Evolutionary conservation across 2,113 vertebrate genomes (phyloP).

Genomic region (Seriola quinqueradiata): DNA sequence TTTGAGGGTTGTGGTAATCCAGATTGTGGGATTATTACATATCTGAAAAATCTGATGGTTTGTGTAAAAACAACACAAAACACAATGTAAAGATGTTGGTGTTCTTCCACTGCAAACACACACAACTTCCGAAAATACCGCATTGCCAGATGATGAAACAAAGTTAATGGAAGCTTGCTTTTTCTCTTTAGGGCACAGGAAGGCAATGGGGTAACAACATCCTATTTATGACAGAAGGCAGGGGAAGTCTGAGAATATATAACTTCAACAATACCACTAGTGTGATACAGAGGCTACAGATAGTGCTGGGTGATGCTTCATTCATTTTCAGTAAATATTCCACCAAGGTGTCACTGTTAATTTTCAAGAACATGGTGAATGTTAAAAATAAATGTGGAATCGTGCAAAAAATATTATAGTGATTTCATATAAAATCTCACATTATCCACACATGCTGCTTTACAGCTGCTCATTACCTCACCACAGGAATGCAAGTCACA

Average conservation of each 20-base stretch:
- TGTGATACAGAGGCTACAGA: background rate
- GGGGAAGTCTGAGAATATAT: background rate
- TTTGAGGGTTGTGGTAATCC: background rate
- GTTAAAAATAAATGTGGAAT: background rate
- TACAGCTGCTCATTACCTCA: conserved; percentile 13
- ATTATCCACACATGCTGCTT: background rate
- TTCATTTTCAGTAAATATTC: conserved; percentile 8
- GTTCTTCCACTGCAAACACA: background rate
- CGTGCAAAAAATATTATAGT: background rate
- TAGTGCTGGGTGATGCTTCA: background rate
- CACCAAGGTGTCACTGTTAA: background rate
- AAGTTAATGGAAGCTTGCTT: background rate
- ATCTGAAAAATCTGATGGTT: background rate
- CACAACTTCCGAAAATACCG: background rate
- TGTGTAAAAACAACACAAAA: background rate
- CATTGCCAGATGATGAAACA: conserved; percentile 9
- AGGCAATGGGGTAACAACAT: background rate
- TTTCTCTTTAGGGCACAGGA: conserved; percentile 12
- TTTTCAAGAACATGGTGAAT: background rate
- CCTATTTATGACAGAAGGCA: background rate
- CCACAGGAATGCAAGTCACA: background rate
- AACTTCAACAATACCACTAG: too few relatives aligned
- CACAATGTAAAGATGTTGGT: background rate
- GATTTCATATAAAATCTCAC: conserved; percentile 9
- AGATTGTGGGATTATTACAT: background rate